Base-by-base conservation (phyloP, 1,140 invertebrate species). In the Eriocheir sinensis region DNA sequence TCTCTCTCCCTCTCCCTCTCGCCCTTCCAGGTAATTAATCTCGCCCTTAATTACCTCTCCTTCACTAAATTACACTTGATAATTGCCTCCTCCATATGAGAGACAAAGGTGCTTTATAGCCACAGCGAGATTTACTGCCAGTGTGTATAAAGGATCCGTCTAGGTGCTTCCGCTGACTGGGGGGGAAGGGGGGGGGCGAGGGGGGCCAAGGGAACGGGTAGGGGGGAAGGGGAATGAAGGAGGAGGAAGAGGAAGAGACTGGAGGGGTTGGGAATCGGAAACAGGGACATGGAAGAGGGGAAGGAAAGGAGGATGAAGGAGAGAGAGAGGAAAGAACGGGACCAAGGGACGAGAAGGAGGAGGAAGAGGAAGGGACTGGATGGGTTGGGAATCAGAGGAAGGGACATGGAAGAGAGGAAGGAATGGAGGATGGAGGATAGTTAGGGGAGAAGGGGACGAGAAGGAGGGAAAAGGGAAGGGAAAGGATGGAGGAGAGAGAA, bases 31-130 rank as follows among this genome's bases (percentile, higher is more conserved):
- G 60, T 72, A 72, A 72, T 72, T 72, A 72, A 72, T 72, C 60
- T 72, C 21, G 60, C 60, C 21, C 60, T 72, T 72, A 72, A 72
- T 72, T 72, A 72, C 60, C 60, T 72, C 60, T 72, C 60, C 60
- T 72, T 72, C 60, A 72, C 60, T 72, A 72, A 72, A 72, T 72
- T 72, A 72, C 60, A 21, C 60, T 72, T 72, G 60, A 72, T 72
- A 72, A 72, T 72, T 72, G 60, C 60, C 60, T 72, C 60, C 27
- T 72, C 60, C 60, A 72, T 72, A 72, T 72, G 27, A 72, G 60
- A 72, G 60, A 72, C 60, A 72, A 72, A n/a, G 60, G 0, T 72
- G 60, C 60, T 72, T 72, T 72, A 72, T 72, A n/a, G 60, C 60
- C 27, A n/a, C 9, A 2, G 0, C 60, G 27, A 72, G 60, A 72